phyloP scores from a whole-genome alignment of 2,113 vertebrate species.

The Callorhinus ursinus region DNA sequence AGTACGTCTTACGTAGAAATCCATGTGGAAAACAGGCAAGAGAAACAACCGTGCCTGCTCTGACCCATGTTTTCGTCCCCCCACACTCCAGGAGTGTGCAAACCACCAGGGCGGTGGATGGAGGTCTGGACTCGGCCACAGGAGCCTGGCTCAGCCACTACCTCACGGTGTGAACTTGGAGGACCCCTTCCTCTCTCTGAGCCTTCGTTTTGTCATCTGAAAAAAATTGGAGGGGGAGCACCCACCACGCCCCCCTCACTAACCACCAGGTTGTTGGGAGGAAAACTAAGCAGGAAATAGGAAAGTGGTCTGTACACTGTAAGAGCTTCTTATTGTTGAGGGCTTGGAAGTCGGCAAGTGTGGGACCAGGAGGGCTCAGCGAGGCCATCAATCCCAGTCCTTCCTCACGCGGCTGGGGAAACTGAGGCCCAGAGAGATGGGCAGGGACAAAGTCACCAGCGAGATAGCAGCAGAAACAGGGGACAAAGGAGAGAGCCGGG shows the following conservation, averaged over 20 bases:
- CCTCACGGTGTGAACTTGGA: not conserved
- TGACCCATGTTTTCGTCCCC: accelerated
- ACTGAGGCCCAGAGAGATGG: not conserved
- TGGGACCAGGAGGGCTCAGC: not conserved
- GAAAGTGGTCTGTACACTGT: not conserved
- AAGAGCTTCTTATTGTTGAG: not conserved
- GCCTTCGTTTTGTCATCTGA: not conserved
- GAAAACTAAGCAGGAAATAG: not conserved
- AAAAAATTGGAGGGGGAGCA: not conserved
- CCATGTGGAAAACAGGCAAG: not conserved
- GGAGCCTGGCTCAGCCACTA: not conserved
- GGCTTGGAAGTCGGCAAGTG: not conserved
- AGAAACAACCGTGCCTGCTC: accelerated
- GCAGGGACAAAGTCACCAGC: not conserved
- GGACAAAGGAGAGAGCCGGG: not conserved
- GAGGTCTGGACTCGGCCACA: accelerated
- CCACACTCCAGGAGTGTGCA: not conserved
- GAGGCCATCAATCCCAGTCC: not conserved
- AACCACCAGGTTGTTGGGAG: not conserved
- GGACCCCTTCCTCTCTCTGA: not conserved
- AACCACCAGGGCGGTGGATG: accelerated
- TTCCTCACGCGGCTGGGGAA: not conserved
- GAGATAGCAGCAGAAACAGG: not conserved
- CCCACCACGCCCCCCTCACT: accelerated
- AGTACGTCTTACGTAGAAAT: not conserved